Percentiles rank a stretch among this genome's conserved stretches.
These are phyloP conservation scores for Pelosia muscerda DNA, from an alignment of 2,888 invertebrate species.

Conservation along the genomic window DNA sequence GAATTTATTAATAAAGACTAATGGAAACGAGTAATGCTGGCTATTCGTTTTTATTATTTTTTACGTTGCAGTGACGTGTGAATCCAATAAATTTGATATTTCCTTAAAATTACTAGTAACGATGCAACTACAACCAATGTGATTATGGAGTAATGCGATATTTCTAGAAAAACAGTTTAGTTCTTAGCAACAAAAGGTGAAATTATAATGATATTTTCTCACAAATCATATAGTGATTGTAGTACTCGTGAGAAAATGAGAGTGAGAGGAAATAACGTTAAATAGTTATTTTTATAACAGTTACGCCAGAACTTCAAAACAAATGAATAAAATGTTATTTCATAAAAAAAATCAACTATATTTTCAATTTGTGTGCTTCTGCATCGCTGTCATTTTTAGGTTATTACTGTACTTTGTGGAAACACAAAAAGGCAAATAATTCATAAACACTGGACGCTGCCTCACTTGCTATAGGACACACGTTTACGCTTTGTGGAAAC, in stretches of 20 bases:
- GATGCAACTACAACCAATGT: neutral
- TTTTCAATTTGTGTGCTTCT: no score
- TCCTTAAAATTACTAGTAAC: neutral
- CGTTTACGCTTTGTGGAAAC: neutral
- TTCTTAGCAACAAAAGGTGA: neutral
- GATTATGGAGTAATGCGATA: neutral
- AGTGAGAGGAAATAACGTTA: neutral
- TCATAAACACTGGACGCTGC: neutral
- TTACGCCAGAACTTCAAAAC: no score
- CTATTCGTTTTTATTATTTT: neutral
- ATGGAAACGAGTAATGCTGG: neutral
- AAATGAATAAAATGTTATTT: no score
- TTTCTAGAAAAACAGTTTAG: neutral
- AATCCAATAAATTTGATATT: neutral
- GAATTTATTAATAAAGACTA: conserved; percentile 7
- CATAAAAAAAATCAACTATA: neutral
- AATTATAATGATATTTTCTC: neutral
- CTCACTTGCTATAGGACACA: neutral
- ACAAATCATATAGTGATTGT: neutral
- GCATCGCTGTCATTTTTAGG: no score
- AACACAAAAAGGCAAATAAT: neutral
- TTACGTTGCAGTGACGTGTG: neutral
- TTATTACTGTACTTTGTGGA: neutral
- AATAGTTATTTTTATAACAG: no score
- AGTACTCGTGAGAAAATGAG: no score